A percentile compares a stretch with the other conserved stretches of the same genome.
phyloP scores from a whole-genome alignment of 2,797 vertebrate species.

The Leptodactylus fallax region DNA sequence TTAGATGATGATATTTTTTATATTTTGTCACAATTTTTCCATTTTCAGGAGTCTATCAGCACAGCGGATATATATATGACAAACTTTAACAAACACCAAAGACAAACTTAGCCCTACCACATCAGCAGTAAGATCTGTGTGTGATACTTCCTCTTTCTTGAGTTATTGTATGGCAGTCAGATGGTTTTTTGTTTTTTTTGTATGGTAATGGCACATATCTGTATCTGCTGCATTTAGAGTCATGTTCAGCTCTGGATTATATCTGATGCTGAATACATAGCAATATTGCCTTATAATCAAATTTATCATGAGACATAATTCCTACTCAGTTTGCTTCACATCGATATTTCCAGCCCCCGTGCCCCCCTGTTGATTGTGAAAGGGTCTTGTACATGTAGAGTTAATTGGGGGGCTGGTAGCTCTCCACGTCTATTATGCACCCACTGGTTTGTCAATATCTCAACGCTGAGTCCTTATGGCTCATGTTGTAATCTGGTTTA shows the following conservation, averaged over 20 bases:
- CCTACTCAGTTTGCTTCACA: slow-evolving; percentile 19
- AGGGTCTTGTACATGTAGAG: not conserved
- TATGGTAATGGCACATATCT: no score
- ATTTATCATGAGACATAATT: not conserved
- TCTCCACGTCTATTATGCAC: not conserved
- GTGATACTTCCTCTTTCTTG: no score
- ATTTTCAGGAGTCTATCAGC: not conserved
- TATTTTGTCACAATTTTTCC: not conserved
- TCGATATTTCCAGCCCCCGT: slow-evolving; percentile 7
- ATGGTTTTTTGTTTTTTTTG: no score
- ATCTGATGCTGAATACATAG: not conserved
- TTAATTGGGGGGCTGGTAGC: not conserved
- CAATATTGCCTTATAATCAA: slow-evolving; percentile 14
- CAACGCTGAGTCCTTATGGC: not conserved
- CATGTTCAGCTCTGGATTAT: not conserved
- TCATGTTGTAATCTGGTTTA: not conserved
- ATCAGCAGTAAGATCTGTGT: no score
- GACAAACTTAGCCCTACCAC: no score
- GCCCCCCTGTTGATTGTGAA: not conserved
- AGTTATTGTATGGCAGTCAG: no score
- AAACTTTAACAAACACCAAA: no score
- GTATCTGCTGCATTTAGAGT: not conserved
- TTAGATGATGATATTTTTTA: no score
- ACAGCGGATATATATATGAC: no score
- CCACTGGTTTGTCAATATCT: slow-evolving; percentile 9